These are phyloP conservation scores for Squalus acanthias DNA, from an alignment of 2,797 vertebrate genomes.

Conservation along the genomic window DNA sequence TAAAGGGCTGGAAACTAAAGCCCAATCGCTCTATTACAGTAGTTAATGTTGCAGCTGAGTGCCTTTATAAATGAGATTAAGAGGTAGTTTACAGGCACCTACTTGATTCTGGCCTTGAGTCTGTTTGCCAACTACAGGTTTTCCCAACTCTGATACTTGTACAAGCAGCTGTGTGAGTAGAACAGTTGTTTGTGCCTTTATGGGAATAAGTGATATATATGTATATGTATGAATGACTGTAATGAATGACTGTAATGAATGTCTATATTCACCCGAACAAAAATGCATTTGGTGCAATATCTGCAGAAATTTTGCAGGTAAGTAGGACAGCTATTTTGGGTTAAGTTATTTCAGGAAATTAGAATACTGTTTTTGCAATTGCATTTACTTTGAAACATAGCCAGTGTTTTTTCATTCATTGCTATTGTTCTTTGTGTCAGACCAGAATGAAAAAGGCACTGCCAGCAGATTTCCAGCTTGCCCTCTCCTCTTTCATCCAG, in stretches of 20 bases:
- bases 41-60: constrained; percentile 5
- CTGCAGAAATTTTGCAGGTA: not conserved
- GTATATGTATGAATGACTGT: not conserved
- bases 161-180: not conserved
- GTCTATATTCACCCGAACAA: not conserved
- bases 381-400: not conserved
- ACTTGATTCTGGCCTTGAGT: not conserved
- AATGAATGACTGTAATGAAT: not conserved
- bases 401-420: not conserved
- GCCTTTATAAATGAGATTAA: not conserved
- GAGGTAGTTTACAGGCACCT: not conserved
- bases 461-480: not conserved
- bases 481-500: not conserved
- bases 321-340: not conserved
- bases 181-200: not conserved
- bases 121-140: not conserved
- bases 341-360: not conserved
- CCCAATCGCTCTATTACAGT: not conserved
- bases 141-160: not conserved
- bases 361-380: not conserved
- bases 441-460: not conserved
- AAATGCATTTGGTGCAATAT: not conserved
- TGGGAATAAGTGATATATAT: not conserved
- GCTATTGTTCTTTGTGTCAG: not conserved
- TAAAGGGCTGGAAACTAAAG: not conserved